phyloP scores from a whole-genome alignment of 2,888 invertebrate species.

The Lepidonotus clava region DNA sequence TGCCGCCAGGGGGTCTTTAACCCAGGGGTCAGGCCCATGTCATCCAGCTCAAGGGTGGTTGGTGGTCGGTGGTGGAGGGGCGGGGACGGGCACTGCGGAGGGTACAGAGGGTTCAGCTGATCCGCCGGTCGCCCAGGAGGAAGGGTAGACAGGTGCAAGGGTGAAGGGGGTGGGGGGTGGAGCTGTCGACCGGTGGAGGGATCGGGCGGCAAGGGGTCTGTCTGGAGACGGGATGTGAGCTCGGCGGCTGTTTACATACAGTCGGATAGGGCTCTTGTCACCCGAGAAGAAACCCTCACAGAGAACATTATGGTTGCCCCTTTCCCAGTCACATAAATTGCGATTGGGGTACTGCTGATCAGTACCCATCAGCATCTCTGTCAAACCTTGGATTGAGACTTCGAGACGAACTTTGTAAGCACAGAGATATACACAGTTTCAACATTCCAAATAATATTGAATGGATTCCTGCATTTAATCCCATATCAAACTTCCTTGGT shows the following conservation, averaged over 20 bases:
- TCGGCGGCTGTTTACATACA: neutral
- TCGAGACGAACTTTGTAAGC: too few species aligned
- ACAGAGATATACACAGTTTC: too few species aligned
- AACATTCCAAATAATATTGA: too few species aligned
- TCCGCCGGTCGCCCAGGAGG: neutral
- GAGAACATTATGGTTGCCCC: slow-evolving; percentile 5
- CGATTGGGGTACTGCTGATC: neutral
- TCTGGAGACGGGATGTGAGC: neutral
- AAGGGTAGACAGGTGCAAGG: neutral
- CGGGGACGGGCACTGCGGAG: neutral
- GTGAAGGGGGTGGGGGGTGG: neutral
- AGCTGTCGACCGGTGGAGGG: too few species aligned
- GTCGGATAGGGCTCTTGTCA: neutral
- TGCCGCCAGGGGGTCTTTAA: neutral
- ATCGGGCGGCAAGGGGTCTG: too few species aligned
- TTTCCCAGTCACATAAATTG: neutral
- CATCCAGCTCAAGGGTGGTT: neutral
- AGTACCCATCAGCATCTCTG: too few species aligned
- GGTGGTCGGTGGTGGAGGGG: neutral
- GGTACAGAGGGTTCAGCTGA: neutral
- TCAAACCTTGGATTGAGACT: too few species aligned
- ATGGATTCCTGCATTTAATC: too few species aligned
- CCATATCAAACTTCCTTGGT: too few species aligned
- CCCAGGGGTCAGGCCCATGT: neutral
- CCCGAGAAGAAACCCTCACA: neutral